Evolutionary conservation across 1,140 invertebrate species (phyloP), one percentile per base, ranked within the genome.

Genomic region (Caenorhabditis inopinata): DNA sequence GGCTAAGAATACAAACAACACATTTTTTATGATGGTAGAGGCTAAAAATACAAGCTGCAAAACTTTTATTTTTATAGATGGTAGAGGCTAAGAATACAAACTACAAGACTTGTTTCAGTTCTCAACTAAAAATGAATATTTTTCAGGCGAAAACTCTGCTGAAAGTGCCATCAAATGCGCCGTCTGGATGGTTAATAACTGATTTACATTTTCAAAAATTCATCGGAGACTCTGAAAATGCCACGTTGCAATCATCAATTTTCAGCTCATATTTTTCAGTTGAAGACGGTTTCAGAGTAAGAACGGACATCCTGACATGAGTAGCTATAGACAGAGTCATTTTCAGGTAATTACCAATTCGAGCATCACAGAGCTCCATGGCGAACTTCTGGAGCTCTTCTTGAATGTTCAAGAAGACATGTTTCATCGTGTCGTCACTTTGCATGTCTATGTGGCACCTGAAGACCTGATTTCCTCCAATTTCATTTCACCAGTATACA

Each of bases 291-390:
- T 6, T n/a, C 16, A 38, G 32, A 18, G 58, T 68, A 5, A 42
- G 58, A 2, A n/a, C n/a, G n/a, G n/a, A n/a, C n/a, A n/a, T n/a
- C n/a, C n/a, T n/a, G n/a, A n/a, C n/a, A n/a, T n/a, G n/a, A n/a
- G n/a, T n/a, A n/a, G n/a, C 38, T 42, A 42, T 42, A 42, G 14
- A 42, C 5, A n/a, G n/a, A 11, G 23, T 9, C 48, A 25, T 5
- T 68, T 68, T 29, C 58, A 68, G 58, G 38, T 68, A 11, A 68
- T 21, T 32, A 68, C 58, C 32, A 68, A 68, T 32, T 18, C 58
- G 2, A 16, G 29, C 0, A 42, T 68, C 12, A 16, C 32, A 2
- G 29, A 68, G n/a, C 32, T 68, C 58, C 58, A 25, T 21, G 58
- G 58, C 7, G 58, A 68, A 32, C 58, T 68, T 18, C 38, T 68